Base-by-base conservation (phyloP, 2,888 invertebrate genomes). In the Anodontia alba region DNA sequence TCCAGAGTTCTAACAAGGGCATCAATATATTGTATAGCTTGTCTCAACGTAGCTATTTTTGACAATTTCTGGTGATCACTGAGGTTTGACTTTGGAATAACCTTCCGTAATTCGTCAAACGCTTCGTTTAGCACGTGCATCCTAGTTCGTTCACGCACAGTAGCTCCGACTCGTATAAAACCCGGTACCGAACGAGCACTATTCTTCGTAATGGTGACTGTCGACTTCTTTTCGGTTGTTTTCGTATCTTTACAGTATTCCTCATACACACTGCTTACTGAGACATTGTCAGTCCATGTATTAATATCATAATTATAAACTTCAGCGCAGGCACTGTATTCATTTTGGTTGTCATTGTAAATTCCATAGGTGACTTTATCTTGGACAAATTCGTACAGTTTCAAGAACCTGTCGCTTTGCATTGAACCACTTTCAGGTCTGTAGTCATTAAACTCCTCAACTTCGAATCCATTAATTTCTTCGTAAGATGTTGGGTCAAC, bases 51-150 rank as follows among this genome's bases (percentile, higher is more conserved):
- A 33, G 94, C 94, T 31, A 94, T 94, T 86, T 94, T 94, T 1
- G 94, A 94, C 80, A 94, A 87, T 88, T 92, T 93, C 80, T 94
- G 94, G 49, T 94, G 93, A 23, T 94, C 94, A 38, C 91, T 92
- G 7, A 93, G 76, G 84, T 93, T 94, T 5, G 92, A 90, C 76
- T 92, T 92, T 0, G 94, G 94, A 29, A 94, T 94, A 17, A 93
- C 93, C 83, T 91, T 91, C 51, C 94, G 82, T 31, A 94, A 88
- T 29, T 91, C 92, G 66, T 94, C 94, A 81, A 94, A 94, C 0
- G 94, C 94, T 76, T 93, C 93, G 80, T 94, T 94, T n/a, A 94
- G 81, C 89, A 93, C 89, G 78, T 94, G 94, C 94, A 94, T 94
- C 17, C 94, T 87, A 33, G 92, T 92, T n/a, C 94, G 80, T 81